Base-by-base conservation (phyloP, 1,140 invertebrate species). In the Neodiprion lecontei region DNA sequence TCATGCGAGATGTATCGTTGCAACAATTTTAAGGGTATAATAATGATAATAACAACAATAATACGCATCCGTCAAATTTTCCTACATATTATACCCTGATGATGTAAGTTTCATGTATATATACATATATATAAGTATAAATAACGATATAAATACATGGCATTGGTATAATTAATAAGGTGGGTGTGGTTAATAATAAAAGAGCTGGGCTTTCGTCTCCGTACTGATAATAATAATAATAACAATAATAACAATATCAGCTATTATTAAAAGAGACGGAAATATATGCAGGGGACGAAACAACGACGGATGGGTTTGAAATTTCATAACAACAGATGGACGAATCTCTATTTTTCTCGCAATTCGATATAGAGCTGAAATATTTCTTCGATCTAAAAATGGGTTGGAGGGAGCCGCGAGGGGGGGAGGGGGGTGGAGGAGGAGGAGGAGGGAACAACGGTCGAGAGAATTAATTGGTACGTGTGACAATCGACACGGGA, bases 261-360 rank as follows among this genome's bases (percentile, higher is more conserved):
- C 72, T 75, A 71, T 40, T 68, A 71, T 40, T 68, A 11, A 61
- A 65, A 61, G 74, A 66, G 50, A 61, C 48, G 48, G 74, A 48
- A 67, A 70, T 49, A 75, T 17, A 49, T 12, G 66, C 17, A 49
- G 49, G 70, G 73, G 21, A 48, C 10, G 21, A 73, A 73, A 70
- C 47, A 72, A 49, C 53, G 72, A 75, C 73, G 74, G 76, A 69
- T 75, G 28, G 28, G 78, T 79, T 77, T 77, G 78, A 69, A 10
- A 69, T 74, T 48, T 68, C 17, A 72, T 75, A 76, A 69, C 75
- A 74, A 78, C 70, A 73, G 53, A 71, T 48, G 67, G 72, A 21
- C 72, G 67, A 50, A 7, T 74, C 23, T 73, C 53, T 23, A 73
- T 74, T 21, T 21, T 71, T 70, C 47, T 48, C 53, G 71, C 61